Base-by-base conservation (phyloP, 37 sponge, comb jelly and placozoan species). In the Halisarca cf. caerulea region DNA sequence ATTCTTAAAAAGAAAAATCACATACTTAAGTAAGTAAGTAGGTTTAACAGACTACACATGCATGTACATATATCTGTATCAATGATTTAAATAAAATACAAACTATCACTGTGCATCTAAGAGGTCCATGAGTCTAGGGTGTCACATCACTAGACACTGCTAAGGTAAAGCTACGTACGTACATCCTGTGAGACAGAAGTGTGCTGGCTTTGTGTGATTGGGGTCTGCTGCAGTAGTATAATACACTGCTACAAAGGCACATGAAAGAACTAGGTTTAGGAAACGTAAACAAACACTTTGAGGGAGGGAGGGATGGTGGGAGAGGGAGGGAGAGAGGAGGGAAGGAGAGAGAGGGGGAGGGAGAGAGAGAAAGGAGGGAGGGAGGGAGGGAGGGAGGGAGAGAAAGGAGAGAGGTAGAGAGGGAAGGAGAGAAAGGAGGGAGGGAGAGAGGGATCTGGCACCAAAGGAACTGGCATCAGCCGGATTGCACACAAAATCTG, bases 11-110 rank as follows among this genome's bases (percentile, higher is more conserved):
- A 90, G 55, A 90, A 73, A 27, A 38, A 92, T 44, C 78, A 89
- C 27, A 59, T 93, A n/a, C 89, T 82, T 70, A 90, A 90, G 81
- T 70, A 88, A 82, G 87, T 92, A n/a, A n/a, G n/a, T n/a, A n/a
- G n/a, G n/a, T n/a, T n/a, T n/a, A n/a, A n/a, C n/a, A n/a, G n/a
- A n/a, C n/a, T n/a, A n/a, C n/a, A n/a, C n/a, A n/a, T n/a, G n/a
- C n/a, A n/a, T n/a, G n/a, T n/a, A n/a, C n/a, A n/a, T n/a, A n/a
- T n/a, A n/a, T n/a, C n/a, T n/a, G n/a, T n/a, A n/a, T n/a, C n/a
- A n/a, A n/a, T n/a, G n/a, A n/a, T n/a, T n/a, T n/a, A n/a, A n/a
- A n/a, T n/a, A n/a, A n/a, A n/a, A n/a, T n/a, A n/a, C n/a, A n/a
- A n/a, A n/a, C n/a, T n/a, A n/a, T n/a, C n/a, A n/a, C n/a, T n/a